phyloP scores from a whole-genome alignment of 1,140 invertebrate genomes.

The honey bee (Apis mellifera) region Amel_HAv3.1 CM009934.2:10368501-10369000 shows the following conservation, averaged over 20 bases:
- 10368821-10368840: conserved; percentile 44
- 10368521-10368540: no score
- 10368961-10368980: conserved; percentile 64
- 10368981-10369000: conserved; percentile 55
- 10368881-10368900: conserved; percentile 53
- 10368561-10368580: no score
- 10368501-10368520: no score
- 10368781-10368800: conserved; percentile 9
- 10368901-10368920: conserved; percentile 63
- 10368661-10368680: not conserved
- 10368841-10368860: conserved; percentile 50
- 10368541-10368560: no score
- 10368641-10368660: no score
- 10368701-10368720: not conserved
- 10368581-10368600: no score
- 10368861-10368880: conserved; percentile 51
- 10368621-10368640: not conserved
- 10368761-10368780: conserved; percentile 21
- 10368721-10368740: conserved; percentile 2
- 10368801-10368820: conserved; percentile 33
- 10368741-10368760: not conserved
- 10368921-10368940: conserved; percentile 62
- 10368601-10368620: no score
- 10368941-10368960: conserved; percentile 64
- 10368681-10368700: not conserved